Evolutionary conservation across 2,113 vertebrate species (phyloP).

Genomic region (Rhagologus leucostigma): DNA sequence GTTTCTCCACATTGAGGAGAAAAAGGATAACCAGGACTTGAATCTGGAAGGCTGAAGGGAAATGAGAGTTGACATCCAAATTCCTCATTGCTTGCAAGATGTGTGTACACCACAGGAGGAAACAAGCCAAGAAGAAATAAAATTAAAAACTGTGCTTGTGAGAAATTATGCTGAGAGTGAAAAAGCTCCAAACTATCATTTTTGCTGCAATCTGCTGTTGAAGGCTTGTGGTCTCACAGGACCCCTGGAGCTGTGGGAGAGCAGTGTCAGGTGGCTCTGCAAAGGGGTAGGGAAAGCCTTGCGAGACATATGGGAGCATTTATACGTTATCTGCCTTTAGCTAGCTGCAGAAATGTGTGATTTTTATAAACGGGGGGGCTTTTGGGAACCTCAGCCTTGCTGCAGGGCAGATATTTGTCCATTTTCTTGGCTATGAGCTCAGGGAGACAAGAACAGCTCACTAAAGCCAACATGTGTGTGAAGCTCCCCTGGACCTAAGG

Average conservation of each 20-base stretch:
- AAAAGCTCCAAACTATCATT: neutral
- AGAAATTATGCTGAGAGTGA: conserved; percentile 24
- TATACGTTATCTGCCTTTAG: neutral
- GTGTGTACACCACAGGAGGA: conserved; percentile 1
- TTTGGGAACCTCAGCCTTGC: neutral
- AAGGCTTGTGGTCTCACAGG: neutral
- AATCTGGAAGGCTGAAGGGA: neutral
- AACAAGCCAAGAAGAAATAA: conserved; percentile 45
- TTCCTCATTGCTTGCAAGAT: conserved; percentile 32
- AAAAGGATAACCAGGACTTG: conserved; percentile 31
- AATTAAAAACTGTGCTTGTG: conserved; percentile 32
- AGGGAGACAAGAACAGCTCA: neutral
- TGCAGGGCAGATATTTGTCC: neutral
- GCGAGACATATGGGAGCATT: neutral
- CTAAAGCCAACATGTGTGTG: neutral
- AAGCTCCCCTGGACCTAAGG: neutral
- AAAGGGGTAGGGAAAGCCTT: neutral
- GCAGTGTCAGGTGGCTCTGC: neutral
- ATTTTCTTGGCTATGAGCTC: neutral
- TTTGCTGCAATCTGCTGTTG: neutral
- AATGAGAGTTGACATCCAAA: conserved; percentile 58
- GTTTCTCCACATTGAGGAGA: neutral
- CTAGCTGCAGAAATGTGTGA: neutral
- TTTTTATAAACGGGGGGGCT: neutral
- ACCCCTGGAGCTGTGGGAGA: neutral